Conservation (phyloP, 2,797 vertebrate genomes). For the Iguana delicatissima region DNA sequence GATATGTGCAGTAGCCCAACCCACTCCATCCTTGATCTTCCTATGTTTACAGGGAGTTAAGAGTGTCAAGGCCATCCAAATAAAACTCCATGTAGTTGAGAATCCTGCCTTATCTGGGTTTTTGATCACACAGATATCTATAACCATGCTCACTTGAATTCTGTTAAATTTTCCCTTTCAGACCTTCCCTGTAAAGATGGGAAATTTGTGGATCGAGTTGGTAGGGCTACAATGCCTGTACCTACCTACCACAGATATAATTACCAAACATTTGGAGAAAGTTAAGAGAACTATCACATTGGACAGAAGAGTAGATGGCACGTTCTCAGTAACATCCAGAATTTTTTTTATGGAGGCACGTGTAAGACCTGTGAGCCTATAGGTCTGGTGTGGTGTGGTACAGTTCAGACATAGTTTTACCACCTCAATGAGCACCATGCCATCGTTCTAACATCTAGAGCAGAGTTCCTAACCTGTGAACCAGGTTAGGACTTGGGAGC, state of each 20-base stretch:
- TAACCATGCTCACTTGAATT: background rate
- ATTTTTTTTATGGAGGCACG: background rate
- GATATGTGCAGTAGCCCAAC: background rate
- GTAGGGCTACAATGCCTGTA: background rate
- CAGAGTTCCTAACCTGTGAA: background rate
- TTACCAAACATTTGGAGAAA: background rate
- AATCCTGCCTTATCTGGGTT: background rate
- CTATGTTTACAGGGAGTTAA: background rate
- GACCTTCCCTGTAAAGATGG: background rate
- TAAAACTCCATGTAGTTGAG: background rate
- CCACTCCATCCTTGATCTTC: background rate
- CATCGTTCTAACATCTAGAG: background rate
- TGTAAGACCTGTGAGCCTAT: background rate
- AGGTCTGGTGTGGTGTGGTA: background rate
- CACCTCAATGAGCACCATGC: background rate
- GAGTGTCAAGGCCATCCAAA: background rate
- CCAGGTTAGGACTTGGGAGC: too few species aligned
- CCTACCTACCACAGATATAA: too few species aligned
- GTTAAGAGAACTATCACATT: background rate
- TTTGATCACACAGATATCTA: background rate
- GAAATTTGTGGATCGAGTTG: too few species aligned
- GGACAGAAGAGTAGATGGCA: background rate
- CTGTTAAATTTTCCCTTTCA: background rate
- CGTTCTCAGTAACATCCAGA: background rate
- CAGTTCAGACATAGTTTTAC: background rate